These are phyloP conservation scores for Mythimna pallens DNA, from an alignment of 2,888 invertebrate genomes.

Conservation along the genomic window DNA sequence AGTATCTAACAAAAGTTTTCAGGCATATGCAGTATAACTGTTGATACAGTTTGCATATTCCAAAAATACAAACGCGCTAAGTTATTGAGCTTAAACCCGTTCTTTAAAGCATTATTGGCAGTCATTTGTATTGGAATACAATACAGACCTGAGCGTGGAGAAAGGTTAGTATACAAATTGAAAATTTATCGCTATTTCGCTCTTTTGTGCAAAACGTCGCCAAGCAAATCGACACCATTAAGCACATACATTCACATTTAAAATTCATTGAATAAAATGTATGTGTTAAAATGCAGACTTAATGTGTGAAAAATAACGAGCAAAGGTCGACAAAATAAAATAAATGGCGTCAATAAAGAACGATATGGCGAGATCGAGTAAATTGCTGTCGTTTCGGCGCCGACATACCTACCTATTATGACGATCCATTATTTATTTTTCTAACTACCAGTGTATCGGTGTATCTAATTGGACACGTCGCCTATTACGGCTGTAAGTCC, in stretches of 20 bases:
- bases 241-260: slow-evolving; percentile 6
- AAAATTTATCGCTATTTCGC: slow-evolving; percentile 15
- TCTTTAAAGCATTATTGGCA: slow-evolving; percentile 1
- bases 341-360: slow-evolving; percentile 11
- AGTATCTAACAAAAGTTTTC: not conserved
- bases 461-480: too few species aligned
- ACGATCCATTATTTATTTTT: not conserved
- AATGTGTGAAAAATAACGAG: slow-evolving; percentile 7
- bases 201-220: slow-evolving; percentile 6
- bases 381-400: not conserved
- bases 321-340: slow-evolving; percentile 17
- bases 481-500: too few species aligned
- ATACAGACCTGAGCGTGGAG: not conserved
- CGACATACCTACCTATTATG: not conserved
- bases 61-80: not conserved
- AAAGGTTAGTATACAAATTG: slow-evolving; percentile 14
- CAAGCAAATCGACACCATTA: slow-evolving; percentile 14
- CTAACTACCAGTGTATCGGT: not conserved
- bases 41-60: not conserved
- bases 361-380: not conserved
- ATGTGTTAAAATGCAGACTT: slow-evolving; percentile 6
- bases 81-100: not conserved
- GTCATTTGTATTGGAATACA: slow-evolving; percentile 23
- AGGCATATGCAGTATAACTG: not conserved
- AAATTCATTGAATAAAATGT: slow-evolving; percentile 26